Conservation (phyloP, 1,140 invertebrate genomes). For the Phymastichus coffea region DNA sequence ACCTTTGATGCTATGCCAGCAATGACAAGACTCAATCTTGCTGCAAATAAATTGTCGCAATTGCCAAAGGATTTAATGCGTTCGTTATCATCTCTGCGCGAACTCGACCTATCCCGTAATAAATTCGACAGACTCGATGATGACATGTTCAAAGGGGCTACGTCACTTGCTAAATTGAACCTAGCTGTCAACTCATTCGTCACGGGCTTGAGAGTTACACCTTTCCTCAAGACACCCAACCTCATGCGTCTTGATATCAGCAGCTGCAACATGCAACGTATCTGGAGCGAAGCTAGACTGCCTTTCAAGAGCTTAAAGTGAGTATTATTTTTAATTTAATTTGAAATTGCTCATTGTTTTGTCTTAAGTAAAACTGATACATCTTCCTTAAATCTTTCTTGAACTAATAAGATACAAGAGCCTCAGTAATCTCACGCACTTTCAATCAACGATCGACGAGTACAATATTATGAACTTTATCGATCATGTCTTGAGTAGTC, state of each 20-base stretch:
- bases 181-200: constrained; percentile 70
- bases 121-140: constrained; percentile 59
- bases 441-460: too few relatives aligned
- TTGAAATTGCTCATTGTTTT: too few relatives aligned
- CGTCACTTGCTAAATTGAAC: constrained; percentile 63
- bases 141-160: constrained; percentile 61
- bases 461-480: too few relatives aligned
- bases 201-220: constrained; percentile 61
- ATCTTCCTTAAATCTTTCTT: too few relatives aligned
- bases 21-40: constrained; percentile 63
- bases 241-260: constrained; percentile 66
- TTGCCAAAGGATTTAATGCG: constrained; percentile 54
- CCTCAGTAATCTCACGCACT: too few relatives aligned
- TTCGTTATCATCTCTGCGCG: constrained; percentile 59
- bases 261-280: constrained; percentile 61
- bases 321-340: too few relatives aligned
- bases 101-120: constrained; percentile 72
- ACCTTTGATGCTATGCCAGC: constrained; percentile 69
- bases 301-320: constrained; percentile 25
- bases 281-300: constrained; percentile 61
- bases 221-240: constrained; percentile 62
- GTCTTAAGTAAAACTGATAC: too few relatives aligned
- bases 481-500: too few relatives aligned
- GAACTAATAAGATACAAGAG: too few relatives aligned
- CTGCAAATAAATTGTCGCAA: constrained; percentile 56